Percentiles rank a stretch among this genome's conserved stretches.
These are phyloP conservation scores for Vulpes ferrilata DNA, from an alignment of 2,113 vertebrate species.

Conservation along the genomic window DNA sequence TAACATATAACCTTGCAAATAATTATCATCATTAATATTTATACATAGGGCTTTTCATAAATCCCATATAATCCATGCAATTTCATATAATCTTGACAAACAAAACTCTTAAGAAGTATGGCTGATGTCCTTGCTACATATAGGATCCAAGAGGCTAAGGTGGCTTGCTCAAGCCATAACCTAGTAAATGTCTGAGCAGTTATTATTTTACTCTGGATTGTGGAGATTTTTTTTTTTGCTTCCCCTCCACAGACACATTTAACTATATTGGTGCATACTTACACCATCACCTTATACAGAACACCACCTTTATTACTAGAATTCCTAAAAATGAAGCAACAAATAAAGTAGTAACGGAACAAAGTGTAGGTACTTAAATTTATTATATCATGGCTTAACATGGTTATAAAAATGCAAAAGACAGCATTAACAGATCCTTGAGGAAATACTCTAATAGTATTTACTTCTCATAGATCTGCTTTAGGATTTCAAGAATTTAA, in stretches of 20 bases:
- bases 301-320: neutral
- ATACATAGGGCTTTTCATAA: neutral
- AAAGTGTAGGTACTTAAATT: neutral
- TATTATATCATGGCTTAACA: neutral
- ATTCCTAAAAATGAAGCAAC: neutral
- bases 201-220: neutral
- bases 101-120: neutral
- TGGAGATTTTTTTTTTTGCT: neutral
- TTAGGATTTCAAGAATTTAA: slow-evolving; percentile 42
- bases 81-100: neutral
- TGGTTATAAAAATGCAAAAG: neutral
- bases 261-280: neutral
- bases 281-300: neutral
- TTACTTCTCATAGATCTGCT: neutral
- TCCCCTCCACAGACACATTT: neutral
- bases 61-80: neutral
- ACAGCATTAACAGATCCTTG: neutral
- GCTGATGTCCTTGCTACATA: neutral
- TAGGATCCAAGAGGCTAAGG: neutral
- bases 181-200: neutral
- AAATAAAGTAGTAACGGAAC: neutral
- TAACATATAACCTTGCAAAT: neutral
- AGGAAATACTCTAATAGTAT: neutral
- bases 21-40: neutral
- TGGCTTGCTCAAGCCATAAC: slow-evolving; percentile 3